These are phyloP conservation scores for Tangara arthus DNA, from an alignment of 2,797 vertebrate species.

Conservation along the genomic window DNA sequence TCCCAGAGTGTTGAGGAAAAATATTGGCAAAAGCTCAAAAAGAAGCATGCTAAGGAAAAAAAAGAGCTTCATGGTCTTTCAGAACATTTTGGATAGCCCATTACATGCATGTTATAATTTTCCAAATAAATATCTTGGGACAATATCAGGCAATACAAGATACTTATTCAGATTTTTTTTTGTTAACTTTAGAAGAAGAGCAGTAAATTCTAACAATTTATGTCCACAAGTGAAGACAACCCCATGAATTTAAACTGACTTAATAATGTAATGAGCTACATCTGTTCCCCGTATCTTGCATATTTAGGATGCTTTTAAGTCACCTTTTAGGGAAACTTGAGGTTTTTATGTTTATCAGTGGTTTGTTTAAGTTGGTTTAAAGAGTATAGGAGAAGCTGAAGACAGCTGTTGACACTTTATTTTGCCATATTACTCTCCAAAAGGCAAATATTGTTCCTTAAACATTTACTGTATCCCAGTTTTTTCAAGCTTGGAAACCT, in stretches of 20 bases:
- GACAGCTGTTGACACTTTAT: not conserved
- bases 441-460: not conserved
- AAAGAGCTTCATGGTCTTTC: not conserved
- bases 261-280: not conserved
- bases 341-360: fast-evolving
- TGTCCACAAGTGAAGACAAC: not conserved
- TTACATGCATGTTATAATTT: not conserved
- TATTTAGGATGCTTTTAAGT: not conserved
- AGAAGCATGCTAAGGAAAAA: not conserved
- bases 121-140: not conserved
- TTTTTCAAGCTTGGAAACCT: not conserved
- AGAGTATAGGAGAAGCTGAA: not conserved
- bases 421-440: not conserved
- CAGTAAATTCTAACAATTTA: not conserved
- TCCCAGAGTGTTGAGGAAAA: not conserved
- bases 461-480: not conserved
- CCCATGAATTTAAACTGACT: not conserved
- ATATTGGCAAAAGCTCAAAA: not conserved
- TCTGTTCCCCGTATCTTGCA: not conserved
- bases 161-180: not conserved
- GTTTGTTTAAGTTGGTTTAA: not conserved
- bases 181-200: not conserved
- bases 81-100: not conserved
- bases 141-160: not conserved
- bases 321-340: not conserved